Base-by-base conservation (phyloP, 2,113 vertebrate genomes). In the Scatophagus argus region DNA sequence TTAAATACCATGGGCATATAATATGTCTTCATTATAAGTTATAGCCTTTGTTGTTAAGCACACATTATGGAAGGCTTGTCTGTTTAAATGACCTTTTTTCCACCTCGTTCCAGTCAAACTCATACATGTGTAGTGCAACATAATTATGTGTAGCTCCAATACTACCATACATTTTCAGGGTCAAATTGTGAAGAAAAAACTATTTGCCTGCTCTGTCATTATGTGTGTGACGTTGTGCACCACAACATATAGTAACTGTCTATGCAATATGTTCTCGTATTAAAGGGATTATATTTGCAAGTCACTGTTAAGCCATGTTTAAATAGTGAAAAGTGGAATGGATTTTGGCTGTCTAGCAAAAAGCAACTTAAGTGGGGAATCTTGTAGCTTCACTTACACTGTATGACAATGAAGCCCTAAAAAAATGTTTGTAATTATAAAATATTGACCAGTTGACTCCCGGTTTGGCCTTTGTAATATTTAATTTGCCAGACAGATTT, bases 331-430 rank as follows among this genome's bases (percentile, higher is more conserved):
- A 32, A 47, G 47, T 11, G 46, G 8, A 38, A 52, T 43, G 25
- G 77, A 67, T 69, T 77, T 62, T 77, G 19, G 31, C 52, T 70
- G 54, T 60, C 44, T 21, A 23, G 38, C 58, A 83, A 70, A 19
- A 73, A 59, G 23, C 23, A n/a, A 29, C 69, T 38, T 23, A 41
- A 19, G 1, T 8, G 0, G 1, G 31, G 44, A 61, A 41, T 27
- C 3, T 34, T 19, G 25, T 7, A 12, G 66, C 12, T 39, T 8
- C 25, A 32, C 34, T 75, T 29, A 32, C 25, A 9, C 41, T 27
- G 62, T 34, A 47, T 49, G 36, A 36, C 27, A 43, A 7, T 71
- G 16, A 34, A 10, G 32, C 11, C 44, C n/a, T 61, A 51, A 59
- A 56, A n/a, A 29, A 51, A 49, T 36, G 4, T n/a, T 21, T 31